Evolutionary conservation across 2,888 invertebrate genomes (phyloP).

Genomic region (Sesamia inferens): DNA sequence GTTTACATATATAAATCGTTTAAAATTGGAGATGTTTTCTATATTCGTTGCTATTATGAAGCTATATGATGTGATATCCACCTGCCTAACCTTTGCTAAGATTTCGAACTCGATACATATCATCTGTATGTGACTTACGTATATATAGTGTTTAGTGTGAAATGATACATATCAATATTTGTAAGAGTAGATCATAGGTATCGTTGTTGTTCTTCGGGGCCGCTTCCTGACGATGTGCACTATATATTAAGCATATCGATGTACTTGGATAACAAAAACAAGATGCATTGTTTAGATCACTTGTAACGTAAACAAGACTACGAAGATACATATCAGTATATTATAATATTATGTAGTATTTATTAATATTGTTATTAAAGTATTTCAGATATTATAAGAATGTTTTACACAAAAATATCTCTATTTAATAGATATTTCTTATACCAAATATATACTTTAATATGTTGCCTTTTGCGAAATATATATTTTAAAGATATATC

Average conservation of each 20-base stretch:
- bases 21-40: slow-evolving; percentile 55
- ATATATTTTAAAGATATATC: slow-evolving; percentile 18
- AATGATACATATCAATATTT: slow-evolving; percentile 72
- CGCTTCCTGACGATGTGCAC: slow-evolving; percentile 69
- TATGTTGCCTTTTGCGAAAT: slow-evolving; percentile 2
- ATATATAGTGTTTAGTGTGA: slow-evolving; percentile 70
- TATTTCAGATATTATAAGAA: slow-evolving; percentile 17
- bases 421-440: neutral
- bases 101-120: slow-evolving; percentile 76
- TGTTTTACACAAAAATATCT: slow-evolving; percentile 1
- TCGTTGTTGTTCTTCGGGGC: slow-evolving; percentile 87
- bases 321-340: slow-evolving; percentile 24
- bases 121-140: slow-evolving; percentile 75
- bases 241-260: slow-evolving; percentile 2
- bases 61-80: slow-evolving; percentile 67
- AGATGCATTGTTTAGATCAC: slow-evolving; percentile 1
- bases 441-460: neutral
- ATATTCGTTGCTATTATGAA: slow-evolving; percentile 61
- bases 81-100: slow-evolving; percentile 69
- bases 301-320: slow-evolving; percentile 16
- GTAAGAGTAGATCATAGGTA: slow-evolving; percentile 84
- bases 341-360: slow-evolving; percentile 5
- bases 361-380: slow-evolving; percentile 8
- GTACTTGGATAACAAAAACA: neutral
- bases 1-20: slow-evolving; percentile 46